Percentiles rank a stretch among this genome's conserved stretches.
phyloP scores from a whole-genome alignment of 2,797 vertebrate genomes.

The Odontamblyopus rebecca region DNA sequence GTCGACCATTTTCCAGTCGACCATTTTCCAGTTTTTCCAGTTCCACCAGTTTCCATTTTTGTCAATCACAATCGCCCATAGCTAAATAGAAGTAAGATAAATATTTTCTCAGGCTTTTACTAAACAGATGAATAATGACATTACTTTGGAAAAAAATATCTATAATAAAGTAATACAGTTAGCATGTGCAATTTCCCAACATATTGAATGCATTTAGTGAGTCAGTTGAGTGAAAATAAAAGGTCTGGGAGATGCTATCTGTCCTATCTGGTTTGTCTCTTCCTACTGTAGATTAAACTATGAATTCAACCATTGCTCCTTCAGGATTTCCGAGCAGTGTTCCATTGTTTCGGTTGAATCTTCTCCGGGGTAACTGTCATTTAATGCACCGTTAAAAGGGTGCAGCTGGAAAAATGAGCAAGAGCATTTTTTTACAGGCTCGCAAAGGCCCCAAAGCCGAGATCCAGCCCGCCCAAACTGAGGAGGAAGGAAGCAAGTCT shows the following conservation, averaged over 20 bases:
- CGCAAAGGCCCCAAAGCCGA: constrained; percentile 70
- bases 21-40: too few species aligned
- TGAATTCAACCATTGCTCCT: constrained; percentile 54
- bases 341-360: constrained; percentile 65
- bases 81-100: constrained; percentile 7
- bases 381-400: constrained; percentile 74
- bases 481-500: neutral
- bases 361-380: constrained; percentile 56
- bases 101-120: constrained; percentile 4
- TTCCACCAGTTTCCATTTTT: too few species aligned
- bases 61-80: neutral
- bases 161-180: constrained; percentile 6
- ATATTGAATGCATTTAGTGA: constrained; percentile 2
- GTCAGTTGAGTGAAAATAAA: neutral
- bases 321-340: constrained; percentile 62
- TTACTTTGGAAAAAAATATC: neutral
- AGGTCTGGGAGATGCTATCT: constrained; percentile 6
- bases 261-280: constrained; percentile 42
- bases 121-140: constrained; percentile 1
- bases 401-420: constrained; percentile 77
- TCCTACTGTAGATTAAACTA: constrained; percentile 29
- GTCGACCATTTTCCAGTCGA: too few species aligned
- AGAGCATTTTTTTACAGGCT: constrained; percentile 72
- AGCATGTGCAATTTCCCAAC: constrained; percentile 3
- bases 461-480: constrained; percentile 56